phyloP scores from a whole-genome alignment of 2,797 vertebrate species.

The Propithecus deckenii region DNA sequence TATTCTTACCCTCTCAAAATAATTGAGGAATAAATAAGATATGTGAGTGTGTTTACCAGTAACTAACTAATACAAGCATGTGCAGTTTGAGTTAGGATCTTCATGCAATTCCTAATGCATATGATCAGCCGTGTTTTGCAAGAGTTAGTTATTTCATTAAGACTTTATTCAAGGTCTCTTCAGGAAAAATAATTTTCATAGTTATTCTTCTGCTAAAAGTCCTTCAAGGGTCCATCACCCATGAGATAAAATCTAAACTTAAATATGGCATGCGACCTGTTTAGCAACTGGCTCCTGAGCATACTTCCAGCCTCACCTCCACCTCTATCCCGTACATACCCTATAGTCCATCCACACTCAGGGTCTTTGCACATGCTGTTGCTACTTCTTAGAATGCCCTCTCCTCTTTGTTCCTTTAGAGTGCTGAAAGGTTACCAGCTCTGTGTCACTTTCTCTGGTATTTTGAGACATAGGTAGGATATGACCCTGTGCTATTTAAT shows the following conservation, averaged over 20 bases:
- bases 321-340: background rate
- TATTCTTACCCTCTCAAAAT: background rate
- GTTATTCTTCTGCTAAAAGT: background rate
- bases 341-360: background rate
- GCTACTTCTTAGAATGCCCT: background rate
- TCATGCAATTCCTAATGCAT: background rate
- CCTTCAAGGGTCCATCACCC: background rate
- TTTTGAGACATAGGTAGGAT: background rate
- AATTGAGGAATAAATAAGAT: background rate
- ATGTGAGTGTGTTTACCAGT: background rate
- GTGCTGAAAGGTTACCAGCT: background rate
- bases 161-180: background rate
- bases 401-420: background rate
- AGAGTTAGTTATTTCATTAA: background rate
- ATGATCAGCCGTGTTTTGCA: background rate
- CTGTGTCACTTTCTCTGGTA: background rate
- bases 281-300: background rate
- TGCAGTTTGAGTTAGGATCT: background rate
- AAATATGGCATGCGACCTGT: background rate
- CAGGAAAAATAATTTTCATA: background rate
- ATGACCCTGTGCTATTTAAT: background rate
- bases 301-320: background rate
- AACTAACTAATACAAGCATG: background rate
- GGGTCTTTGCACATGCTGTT: background rate
- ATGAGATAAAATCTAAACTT: background rate